Evolutionary conservation across 2,113 vertebrate genomes (phyloP).

Genomic region (Aplodontia rufa): DNA sequence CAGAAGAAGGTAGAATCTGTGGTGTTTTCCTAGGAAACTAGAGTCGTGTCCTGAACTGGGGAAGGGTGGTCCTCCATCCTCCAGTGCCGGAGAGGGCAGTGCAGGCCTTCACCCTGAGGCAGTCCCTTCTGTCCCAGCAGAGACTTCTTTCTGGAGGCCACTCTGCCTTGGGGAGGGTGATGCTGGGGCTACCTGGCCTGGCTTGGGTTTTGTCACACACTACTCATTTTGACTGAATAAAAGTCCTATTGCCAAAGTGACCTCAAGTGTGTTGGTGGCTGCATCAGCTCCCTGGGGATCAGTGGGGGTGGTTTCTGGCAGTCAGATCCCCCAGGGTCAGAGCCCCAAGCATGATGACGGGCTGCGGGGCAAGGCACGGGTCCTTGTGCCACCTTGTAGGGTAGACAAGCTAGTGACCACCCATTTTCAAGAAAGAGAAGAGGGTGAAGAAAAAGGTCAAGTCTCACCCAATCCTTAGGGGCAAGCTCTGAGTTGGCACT

Average conservation of each 20-base stretch:
- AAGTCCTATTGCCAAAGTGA: conserved; percentile 80
- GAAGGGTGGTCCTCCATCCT: neutral
- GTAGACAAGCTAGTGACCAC: neutral
- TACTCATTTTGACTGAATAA: conserved; percentile 74
- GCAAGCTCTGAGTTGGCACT: neutral
- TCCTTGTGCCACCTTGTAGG: neutral
- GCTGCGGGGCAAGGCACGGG: too few relatives aligned
- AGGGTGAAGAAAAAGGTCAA: neutral
- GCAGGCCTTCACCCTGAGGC: neutral
- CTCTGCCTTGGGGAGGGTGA: neutral
- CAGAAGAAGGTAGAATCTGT: conserved; percentile 47
- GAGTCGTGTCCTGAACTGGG: neutral
- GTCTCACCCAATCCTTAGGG: neutral
- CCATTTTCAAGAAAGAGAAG: neutral
- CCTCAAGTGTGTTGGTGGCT: neutral
- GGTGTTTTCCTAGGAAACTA: conserved; percentile 52
- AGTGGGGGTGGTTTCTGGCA: neutral
- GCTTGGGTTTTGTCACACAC: conserved; percentile 44
- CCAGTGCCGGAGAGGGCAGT: neutral
- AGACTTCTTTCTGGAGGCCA: neutral
- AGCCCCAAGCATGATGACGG: neutral
- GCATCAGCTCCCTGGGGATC: neutral
- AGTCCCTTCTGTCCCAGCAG: neutral
- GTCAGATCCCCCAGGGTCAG: neutral
- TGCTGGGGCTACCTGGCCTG: neutral